Percentiles rank a stretch among this genome's conserved stretches.
Evolutionary conservation across 2,797 vertebrate genomes (phyloP).

Genomic region (Dendrocincla fuliginosa): DNA sequence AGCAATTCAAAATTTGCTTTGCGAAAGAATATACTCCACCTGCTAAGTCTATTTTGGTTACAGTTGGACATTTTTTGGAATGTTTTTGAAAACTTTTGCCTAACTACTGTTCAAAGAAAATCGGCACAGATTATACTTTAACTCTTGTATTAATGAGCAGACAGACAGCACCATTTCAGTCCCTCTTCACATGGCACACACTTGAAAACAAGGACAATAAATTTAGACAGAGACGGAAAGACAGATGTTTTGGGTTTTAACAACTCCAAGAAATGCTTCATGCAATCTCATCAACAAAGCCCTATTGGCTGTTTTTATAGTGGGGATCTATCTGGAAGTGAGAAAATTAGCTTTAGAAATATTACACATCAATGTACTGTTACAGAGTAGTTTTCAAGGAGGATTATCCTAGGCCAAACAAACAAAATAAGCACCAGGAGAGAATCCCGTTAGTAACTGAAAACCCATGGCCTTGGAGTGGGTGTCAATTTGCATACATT

Average conservation of each 20-base stretch:
- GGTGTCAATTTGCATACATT: constrained; percentile 63
- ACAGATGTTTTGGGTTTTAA: constrained; percentile 13
- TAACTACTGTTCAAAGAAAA: background rate
- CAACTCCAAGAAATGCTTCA: constrained; percentile 26
- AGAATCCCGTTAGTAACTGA: constrained; percentile 53
- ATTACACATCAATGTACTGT: background rate
- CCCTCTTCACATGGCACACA: accelerated
- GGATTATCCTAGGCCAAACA: constrained; percentile 25
- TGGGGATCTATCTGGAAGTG: constrained; percentile 50
- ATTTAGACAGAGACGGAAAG: background rate
- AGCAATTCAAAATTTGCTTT: background rate
- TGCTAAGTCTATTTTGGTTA: background rate
- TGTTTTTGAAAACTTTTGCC: accelerated
- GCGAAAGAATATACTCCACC: background rate
- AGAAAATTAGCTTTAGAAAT: constrained; percentile 64
- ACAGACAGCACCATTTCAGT: background rate
- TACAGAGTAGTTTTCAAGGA: background rate
- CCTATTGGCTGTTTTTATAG: constrained; percentile 11
- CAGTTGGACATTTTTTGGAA: background rate
- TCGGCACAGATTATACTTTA: background rate
- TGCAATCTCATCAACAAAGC: constrained; percentile 20
- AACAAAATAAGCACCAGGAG: constrained; percentile 11
- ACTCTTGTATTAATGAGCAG: background rate
- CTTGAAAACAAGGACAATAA: background rate
- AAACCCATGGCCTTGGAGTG: background rate